Base-by-base conservation (phyloP, 2,113 vertebrate species). In the Antechinus stuartii region DNA sequence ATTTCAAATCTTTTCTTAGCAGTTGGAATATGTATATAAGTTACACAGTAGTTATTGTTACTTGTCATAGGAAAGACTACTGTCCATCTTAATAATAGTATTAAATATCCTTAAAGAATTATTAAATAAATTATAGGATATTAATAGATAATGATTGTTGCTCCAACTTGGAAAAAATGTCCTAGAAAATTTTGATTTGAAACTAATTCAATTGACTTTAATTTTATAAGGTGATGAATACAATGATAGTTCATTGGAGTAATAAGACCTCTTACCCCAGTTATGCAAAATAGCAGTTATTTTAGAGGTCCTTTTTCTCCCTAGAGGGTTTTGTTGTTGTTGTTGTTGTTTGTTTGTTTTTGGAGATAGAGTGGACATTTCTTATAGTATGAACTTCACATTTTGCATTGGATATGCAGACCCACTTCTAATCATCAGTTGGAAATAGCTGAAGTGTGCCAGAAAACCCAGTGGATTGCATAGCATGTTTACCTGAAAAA, bases 381-480 rank as follows among this genome's bases (percentile, higher is more conserved):
- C 96, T 97, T 97, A 97, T 95, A 98, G 35, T 97, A 95, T 42
- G 96, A 98, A 11, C 97, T 96, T 98, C 95, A 93, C 93, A 97
- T 95, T 97, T 97, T 97, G 97, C 96, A 97, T 84, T 97, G 96
- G 97, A 97, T 97, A 92, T 97, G 96, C 97, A 98, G 97, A 98
- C 95, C 96, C 97, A 97, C 96, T 94, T 16, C 95, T 98, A 98
- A 96, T 97, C 95, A 94, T 97, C 96, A 97, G 57, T 97, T 95
- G 96, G 95, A 98, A 90, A 96, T 84, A 95, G 89, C 94, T 96
- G 95, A 98, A 97, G 96, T 98, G 95, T 96, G 94, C 96, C 98
- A 98, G 96, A 68, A 35, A 35, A 68, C 61, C 4, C 93, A 95
- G 76, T 84, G 97, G 53, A 94, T 97, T 97, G 94, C 97, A 89